Conservation (phyloP, 2,888 invertebrate species). For the Entomobrya proxima region DNA sequence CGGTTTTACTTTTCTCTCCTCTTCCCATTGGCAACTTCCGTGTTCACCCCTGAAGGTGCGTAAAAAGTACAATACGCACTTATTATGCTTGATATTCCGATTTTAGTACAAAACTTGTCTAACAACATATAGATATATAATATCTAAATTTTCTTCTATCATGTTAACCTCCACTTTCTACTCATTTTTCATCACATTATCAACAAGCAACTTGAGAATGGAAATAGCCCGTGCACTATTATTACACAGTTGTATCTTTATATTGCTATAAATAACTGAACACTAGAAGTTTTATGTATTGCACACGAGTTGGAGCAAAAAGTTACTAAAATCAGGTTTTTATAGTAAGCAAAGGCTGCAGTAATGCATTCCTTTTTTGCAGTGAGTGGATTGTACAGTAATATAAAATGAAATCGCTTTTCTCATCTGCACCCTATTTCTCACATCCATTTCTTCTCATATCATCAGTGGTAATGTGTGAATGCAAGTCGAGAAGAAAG, state of each 20-base stretch:
- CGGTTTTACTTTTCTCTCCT: constrained; percentile 4
- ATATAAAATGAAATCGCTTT: not conserved
- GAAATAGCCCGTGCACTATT: constrained; percentile 21
- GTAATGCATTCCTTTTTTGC: not conserved
- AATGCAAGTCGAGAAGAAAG: not conserved
- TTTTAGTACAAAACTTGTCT: not conserved
- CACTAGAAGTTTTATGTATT: too few relatives aligned
- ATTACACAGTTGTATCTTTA: not conserved
- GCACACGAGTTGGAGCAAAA: too few relatives aligned
- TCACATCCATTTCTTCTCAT: not conserved
- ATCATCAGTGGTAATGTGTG: not conserved
- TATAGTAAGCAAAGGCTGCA: not conserved
- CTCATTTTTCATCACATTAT: constrained; percentile 46
- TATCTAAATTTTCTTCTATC: constrained; percentile 10
- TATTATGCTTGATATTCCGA: not conserved
- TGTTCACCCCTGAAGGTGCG: constrained; percentile 51
- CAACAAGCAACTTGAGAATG: constrained; percentile 21
- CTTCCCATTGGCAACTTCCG: constrained; percentile 43
- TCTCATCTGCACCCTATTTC: constrained; percentile 14
- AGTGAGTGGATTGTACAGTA: too few relatives aligned
- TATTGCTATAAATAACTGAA: too few relatives aligned
- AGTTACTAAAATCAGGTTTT: not conserved
- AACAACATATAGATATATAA: not conserved
- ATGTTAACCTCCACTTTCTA: constrained; percentile 21
- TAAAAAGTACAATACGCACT: constrained; percentile 19